Percentiles rank a stretch among this genome's conserved stretches.
These are phyloP conservation scores for Leptopilina drosophilae DNA, from an alignment of 2,888 invertebrate genomes.

Conservation along the genomic window DNA sequence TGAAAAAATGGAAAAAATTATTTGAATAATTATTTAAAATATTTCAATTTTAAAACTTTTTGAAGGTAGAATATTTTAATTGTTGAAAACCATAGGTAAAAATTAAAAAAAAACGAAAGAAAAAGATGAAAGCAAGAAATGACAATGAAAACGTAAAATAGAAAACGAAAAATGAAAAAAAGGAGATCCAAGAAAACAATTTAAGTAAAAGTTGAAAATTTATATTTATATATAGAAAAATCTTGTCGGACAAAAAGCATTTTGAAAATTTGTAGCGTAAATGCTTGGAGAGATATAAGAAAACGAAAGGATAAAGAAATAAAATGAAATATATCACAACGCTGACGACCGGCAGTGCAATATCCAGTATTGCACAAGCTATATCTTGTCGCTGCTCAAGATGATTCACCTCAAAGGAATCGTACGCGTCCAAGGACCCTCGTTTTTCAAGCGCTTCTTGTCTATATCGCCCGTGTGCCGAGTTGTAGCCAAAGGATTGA, in stretches of 20 bases:
- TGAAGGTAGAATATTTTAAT: too few relatives aligned
- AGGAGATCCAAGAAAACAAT: not conserved
- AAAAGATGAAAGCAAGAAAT: too few relatives aligned
- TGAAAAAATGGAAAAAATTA: too few relatives aligned
- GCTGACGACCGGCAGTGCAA: not conserved
- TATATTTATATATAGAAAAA: not conserved
- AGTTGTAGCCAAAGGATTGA: not conserved
- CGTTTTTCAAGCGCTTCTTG: constrained; percentile 1
- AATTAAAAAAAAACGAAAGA: too few relatives aligned
- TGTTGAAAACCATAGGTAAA: too few relatives aligned
- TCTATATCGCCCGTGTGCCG: not conserved
- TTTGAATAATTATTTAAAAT: too few relatives aligned
- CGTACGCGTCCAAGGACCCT: constrained; percentile 24
- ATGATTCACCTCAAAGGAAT: constrained; percentile 19
- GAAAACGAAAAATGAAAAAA: not conserved
- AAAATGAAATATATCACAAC: constrained; percentile 3
- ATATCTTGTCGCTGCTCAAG: constrained; percentile 19
- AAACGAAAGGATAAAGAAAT: not conserved
- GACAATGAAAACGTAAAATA: not conserved
- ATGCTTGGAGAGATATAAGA: not conserved
- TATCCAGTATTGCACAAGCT: not conserved
- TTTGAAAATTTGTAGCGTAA: constrained; percentile 16
- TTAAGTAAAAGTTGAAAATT: not conserved
- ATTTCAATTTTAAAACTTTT: too few relatives aligned
- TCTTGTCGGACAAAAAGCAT: not conserved